Conservation (phyloP, 2,113 vertebrate genomes). For the Centropus unirufus region DNA sequence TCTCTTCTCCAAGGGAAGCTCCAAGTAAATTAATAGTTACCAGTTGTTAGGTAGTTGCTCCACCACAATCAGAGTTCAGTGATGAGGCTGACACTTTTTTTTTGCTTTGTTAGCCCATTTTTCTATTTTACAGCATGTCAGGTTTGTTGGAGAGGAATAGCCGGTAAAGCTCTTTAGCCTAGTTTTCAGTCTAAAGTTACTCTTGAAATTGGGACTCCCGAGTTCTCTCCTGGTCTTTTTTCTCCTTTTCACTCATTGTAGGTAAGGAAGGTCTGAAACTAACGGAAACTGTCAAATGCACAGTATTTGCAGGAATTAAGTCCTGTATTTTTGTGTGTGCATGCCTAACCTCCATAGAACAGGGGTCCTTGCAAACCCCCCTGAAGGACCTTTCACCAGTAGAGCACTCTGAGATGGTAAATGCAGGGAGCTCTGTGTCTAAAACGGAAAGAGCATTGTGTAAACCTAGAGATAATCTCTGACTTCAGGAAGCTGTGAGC, state of each 20-base stretch:
- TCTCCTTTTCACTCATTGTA: not conserved
- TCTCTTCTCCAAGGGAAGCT: not conserved
- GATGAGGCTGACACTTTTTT: not conserved
- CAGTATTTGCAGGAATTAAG: not conserved
- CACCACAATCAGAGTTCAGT: not conserved
- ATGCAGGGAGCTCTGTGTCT: not conserved
- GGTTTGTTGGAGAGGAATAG: not conserved
- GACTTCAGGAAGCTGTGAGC: not conserved
- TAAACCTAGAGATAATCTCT: not conserved
- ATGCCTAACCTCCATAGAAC: not conserved
- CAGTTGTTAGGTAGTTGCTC: not conserved
- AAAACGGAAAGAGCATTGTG: not conserved
- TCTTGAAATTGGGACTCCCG: fast-evolving
- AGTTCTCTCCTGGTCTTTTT: not conserved
- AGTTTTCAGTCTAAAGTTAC: not conserved
- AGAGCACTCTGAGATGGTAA: not conserved
- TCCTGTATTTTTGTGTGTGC: not conserved
- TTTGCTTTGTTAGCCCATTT: not conserved
- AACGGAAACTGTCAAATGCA: not conserved
- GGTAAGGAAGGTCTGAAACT: not conserved
- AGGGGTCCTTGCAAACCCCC: not conserved
- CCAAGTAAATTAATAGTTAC: not conserved
- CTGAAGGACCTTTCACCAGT: not conserved
- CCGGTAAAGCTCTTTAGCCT: not conserved
- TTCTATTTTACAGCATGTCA: not conserved